Base-by-base conservation (phyloP, 2,888 invertebrate species). In the Agrochola lychnidis region DNA sequence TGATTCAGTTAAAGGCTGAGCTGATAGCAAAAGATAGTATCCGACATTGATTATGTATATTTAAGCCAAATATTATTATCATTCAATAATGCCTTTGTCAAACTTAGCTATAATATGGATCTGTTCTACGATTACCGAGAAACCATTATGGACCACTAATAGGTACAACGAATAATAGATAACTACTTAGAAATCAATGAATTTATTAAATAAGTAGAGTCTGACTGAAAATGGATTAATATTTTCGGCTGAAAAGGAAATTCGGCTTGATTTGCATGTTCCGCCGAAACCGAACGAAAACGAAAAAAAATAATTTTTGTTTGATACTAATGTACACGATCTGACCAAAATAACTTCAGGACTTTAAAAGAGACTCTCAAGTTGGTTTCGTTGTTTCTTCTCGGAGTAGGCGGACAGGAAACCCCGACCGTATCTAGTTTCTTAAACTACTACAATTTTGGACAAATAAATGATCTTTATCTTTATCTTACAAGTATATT, bases 51-150 rank as follows among this genome's bases (percentile, higher is more conserved):
- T 7, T 42, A 48, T 61, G 22, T n/a, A 30, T n/a, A 51, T 36
- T 14, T 51, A 14, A 59, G 5, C 9, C 30, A 42, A 22, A 59
- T n/a, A 45, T 14, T 19, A 63, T 36, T 48, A 42, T 57, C 9
- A 51, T 40, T 66, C 16, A 66, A 59, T 74, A 48, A 66, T 14
- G 51, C 19, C 36, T 16, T n/a, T 45, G 42, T 45, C 51, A 4
- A 74, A 25, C 51, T n/a, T 57, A 36, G n/a, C 19, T 2, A 22
- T 40, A 40, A 40, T 63, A 53, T 73, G 30, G 22, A 73, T 72
- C 36, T 45, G 14, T 22, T 25, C 25, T 64, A 48, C 22, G n/a
- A 72, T 36, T 56, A 56, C 45, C 22, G 25, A 40, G 56, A 64
- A 64, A 30, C 45, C 51, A 71, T 73, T 61, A 70, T 40, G 40